Base-by-base conservation (phyloP, 2,113 vertebrate species). In the Suncus etruscus region DNA sequence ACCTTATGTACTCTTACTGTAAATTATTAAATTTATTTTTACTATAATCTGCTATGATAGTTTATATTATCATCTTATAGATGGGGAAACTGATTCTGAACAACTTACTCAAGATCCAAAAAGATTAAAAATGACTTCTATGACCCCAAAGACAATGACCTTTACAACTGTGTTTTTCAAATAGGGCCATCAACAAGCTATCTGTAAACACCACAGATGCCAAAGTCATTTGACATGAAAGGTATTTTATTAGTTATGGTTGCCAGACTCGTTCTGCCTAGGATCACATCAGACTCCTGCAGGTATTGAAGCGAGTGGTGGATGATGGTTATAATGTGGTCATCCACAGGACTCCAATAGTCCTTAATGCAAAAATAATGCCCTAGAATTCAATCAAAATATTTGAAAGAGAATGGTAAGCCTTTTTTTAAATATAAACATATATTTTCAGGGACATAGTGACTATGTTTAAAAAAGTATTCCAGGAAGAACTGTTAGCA, bases 291-390 rank as follows among this genome's bases (percentile, higher is more conserved):
- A 72, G 77, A 72, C 84, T 85, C 88, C 91, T 81, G 80, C 78
- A 85, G 81, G 25, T 54, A 51, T 32, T 76, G 48, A 89, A 45
- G 48, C 50, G 70, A 92, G 20, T 47, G 45, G 58, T 76, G 86
- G 69, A 88, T 79, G 86, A 66, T 87, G 47, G 11, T 73, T 29
- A 8, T 89, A 70, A 89, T 78, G 32, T 66, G 66, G 24, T 47
- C 47, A 76, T 92, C 78, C 66, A 75, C 50, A 80, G 87, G 90
- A 48, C 27, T 22, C 39, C 54, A 81, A 86, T 58, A 87, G 66
- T 77, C 47, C 14, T 85, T 92, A 90, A 94, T 91, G 79, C 83
- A 91, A 92, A 94, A 96, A 48, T 83, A 91, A 94, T 95, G 74
- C 7, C 66, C 83, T 80, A 1, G 54, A 79, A 88, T 74, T 73